Percentiles rank a stretch among this genome's conserved stretches.
Conservation (phyloP, 2,888 invertebrate species). For the Nomada fucata region DNA sequence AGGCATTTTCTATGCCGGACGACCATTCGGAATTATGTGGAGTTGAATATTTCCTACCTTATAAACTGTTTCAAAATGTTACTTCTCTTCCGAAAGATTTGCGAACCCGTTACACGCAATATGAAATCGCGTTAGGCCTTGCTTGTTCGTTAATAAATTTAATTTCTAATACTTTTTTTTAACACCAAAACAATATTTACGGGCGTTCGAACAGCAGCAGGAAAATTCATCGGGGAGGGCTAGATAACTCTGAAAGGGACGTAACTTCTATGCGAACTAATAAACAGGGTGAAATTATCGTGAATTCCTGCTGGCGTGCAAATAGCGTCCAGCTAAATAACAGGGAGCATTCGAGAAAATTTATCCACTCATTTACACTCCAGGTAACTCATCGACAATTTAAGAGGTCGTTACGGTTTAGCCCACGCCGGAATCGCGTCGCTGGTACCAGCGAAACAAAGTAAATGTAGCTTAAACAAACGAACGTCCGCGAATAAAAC, state of each 20-base stretch:
- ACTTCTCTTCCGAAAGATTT: too few species aligned
- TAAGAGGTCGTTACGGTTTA: constrained; percentile 53
- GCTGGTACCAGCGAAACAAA: constrained; percentile 27
- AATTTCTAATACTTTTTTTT: too few species aligned
- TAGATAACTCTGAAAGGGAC: too few species aligned
- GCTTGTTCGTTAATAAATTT: too few species aligned
- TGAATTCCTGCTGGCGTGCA: constrained; percentile 41
- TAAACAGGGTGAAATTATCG: constrained; percentile 44
- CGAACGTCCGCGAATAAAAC: constrained; percentile 41
- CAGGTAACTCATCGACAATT: constrained; percentile 55
- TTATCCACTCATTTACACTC: constrained; percentile 54
- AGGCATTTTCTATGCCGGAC: constrained; percentile 19
- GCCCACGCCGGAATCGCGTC: background rate
- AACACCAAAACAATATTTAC: too few species aligned
- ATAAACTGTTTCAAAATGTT: background rate
- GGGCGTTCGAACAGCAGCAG: background rate
- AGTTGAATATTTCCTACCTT: background rate
- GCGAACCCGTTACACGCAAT: too few species aligned
- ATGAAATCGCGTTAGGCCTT: too few species aligned
- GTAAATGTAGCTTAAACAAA: constrained; percentile 56
- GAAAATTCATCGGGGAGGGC: too few species aligned
- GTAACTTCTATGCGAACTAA: constrained; percentile 2
- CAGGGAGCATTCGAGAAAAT: constrained; percentile 55
- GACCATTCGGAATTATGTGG: constrained; percentile 38
- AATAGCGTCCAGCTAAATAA: constrained; percentile 49